Percentiles rank a stretch among this genome's conserved stretches.
phyloP scores from a whole-genome alignment of 2,797 vertebrate species.

The Diplodus puntazzo region DNA sequence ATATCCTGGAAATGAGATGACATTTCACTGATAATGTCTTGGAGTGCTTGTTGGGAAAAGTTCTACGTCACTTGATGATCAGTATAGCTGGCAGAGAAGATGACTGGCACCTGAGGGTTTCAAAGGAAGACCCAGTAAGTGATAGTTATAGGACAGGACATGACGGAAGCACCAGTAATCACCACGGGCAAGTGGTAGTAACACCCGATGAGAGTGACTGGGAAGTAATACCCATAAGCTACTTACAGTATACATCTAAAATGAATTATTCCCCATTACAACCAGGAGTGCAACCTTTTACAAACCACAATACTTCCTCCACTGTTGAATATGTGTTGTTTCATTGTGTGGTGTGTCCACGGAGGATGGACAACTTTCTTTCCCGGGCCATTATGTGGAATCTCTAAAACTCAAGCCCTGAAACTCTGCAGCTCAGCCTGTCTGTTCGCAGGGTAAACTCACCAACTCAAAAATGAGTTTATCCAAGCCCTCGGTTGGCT shows the following conservation, averaged over 20 bases:
- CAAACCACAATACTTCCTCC: neutral
- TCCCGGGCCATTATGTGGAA: neutral
- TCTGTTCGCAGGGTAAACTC: conserved; percentile 39
- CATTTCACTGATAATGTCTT: neutral
- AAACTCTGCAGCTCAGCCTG: conserved; percentile 18
- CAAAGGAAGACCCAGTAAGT: neutral
- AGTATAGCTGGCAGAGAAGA: neutral
- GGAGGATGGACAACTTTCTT: neutral
- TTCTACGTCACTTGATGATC: neutral
- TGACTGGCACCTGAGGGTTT: conserved; percentile 6
- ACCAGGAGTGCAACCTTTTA: neutral
- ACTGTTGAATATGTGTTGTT: conserved; percentile 6
- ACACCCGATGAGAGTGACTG: neutral
- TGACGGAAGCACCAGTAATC: neutral
- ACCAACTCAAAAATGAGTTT: conserved; percentile 43
- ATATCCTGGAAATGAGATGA: neutral
- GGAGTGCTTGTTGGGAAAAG: neutral
- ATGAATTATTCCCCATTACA: neutral
- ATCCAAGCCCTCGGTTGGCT: conserved; percentile 11
- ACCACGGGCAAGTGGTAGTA: neutral
- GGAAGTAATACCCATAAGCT: neutral
- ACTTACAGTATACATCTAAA: neutral
- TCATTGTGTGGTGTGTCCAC: neutral
- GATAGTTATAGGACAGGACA: neutral
- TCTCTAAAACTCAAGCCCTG: conserved; percentile 2